Base-by-base conservation (phyloP, 2,113 vertebrate species). In the Hypocryptadius cinnamomeus region DNA sequence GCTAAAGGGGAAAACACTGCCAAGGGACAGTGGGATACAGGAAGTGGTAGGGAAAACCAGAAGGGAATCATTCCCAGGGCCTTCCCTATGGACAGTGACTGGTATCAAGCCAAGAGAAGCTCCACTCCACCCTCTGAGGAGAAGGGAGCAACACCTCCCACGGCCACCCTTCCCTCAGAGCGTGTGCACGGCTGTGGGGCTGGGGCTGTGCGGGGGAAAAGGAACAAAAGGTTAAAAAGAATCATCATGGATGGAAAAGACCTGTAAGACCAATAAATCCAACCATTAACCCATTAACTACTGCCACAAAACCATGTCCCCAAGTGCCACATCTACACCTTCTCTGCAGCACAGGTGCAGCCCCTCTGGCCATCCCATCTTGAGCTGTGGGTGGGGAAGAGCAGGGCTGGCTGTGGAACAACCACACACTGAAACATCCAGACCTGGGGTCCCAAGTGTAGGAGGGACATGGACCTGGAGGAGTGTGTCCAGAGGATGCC, bases 11-110 rank as follows among this genome's bases (percentile, higher is more conserved):
- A 37, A 53, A 87, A 21, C 10, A 3, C 23, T 10, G 25, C 14
- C 16, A 11, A 12, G 42, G 5, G 3, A 53, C 18, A 15, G 13
- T 0, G 1, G 20, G 21, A 8, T 11, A 13, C 3, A 6, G 13
- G 4, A 37, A 45, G 7, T 8, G 50, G 2, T 7, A 16, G 4
- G 30, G 13, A 7, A 44, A 76, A 74, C 4, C 39, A 14, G 21
- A 50, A n/a, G 37, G 4, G 3, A 60, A 39, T 31, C 11, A 18
- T 47, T 44, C 9, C 35, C 63, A 28, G 18, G 10, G 8, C 2
- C 3, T 16, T 4, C 18, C 50, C 39, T 15, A 3, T 1, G 3
- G 37, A 28, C 44, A 44, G 19, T 25, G 35, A 4, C 8, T 5
- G 69, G 13, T 13, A 13, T 51, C 4, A 17, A 15, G 9, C 30